Evolutionary conservation across 2,888 invertebrate genomes (phyloP).

Genomic region (Drosophila multiciliata): DNA sequence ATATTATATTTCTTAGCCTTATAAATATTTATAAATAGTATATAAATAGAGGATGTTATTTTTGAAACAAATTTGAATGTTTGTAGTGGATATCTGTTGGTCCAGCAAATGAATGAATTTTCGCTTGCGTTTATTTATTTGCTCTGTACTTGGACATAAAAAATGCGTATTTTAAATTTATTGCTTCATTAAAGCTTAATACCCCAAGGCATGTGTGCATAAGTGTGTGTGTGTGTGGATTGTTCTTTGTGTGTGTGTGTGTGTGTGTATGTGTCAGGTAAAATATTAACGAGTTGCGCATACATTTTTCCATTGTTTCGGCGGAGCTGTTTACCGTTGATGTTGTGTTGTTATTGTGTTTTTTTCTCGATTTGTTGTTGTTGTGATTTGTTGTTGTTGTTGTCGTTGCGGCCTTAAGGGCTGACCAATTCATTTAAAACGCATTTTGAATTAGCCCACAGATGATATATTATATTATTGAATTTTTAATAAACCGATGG

Average conservation of each 20-base stretch:
- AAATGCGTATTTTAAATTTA: conserved; percentile 75
- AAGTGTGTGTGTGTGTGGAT: conserved; percentile 14
- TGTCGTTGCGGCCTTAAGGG: conserved; percentile 22
- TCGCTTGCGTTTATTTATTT: conserved; percentile 26
- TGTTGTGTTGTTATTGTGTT: not conserved
- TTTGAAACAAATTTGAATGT: not conserved
- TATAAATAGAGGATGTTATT: not conserved
- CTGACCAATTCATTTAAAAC: conserved; percentile 51
- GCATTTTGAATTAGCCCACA: conserved; percentile 37
- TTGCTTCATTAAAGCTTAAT: conserved; percentile 80
- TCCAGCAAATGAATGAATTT: not conserved
- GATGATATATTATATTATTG: conserved; percentile 26
- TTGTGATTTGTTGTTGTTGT: conserved; percentile 3
- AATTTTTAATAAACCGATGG: conserved; percentile 25
- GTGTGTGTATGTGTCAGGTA: conserved; percentile 46
- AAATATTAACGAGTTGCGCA: conserved; percentile 62
- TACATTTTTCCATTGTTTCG: conserved; percentile 46
- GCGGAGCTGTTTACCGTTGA: conserved; percentile 19
- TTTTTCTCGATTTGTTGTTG: conserved; percentile 8
- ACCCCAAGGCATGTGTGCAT: conserved; percentile 52
- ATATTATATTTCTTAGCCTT: not conserved
- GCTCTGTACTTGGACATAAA: conserved; percentile 53
- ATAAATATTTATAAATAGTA: not conserved
- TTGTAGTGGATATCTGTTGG: conserved; percentile 11
- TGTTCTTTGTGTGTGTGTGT: conserved; percentile 6